Conservation (phyloP, 2,888 invertebrate species). For the Pollenia angustigena region DNA sequence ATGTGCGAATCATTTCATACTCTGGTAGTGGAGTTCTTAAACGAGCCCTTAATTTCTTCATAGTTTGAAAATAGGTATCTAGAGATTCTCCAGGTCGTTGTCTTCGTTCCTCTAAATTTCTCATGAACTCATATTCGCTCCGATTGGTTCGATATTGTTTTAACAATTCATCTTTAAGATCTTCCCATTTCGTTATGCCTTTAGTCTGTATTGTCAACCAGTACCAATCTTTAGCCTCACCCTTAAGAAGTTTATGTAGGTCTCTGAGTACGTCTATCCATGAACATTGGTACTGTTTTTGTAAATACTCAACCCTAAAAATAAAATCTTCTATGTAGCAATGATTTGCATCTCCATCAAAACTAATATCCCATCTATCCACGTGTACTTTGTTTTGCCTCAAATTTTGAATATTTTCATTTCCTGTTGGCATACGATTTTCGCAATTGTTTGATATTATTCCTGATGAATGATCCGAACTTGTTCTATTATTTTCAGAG, state of each 20-base stretch:
- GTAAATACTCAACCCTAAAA: background rate
- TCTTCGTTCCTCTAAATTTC: background rate
- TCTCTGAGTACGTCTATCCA: constrained; percentile 17
- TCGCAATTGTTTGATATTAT: background rate
- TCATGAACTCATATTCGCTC: constrained; percentile 25
- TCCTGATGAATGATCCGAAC: background rate
- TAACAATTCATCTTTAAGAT: constrained; percentile 2
- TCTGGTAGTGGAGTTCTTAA: background rate
- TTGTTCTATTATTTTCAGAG: background rate
- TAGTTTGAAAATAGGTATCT: background rate
- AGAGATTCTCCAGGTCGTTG: background rate
- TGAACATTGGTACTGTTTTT: background rate
- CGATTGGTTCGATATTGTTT: constrained; percentile 18
- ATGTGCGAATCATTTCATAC: constrained; percentile 2
- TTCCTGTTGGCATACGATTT: too few relatives aligned
- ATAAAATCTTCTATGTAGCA: constrained; percentile 18
- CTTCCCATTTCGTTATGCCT: background rate
- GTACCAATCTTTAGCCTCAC: constrained; percentile 15
- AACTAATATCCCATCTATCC: constrained; percentile 13
- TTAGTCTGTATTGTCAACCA: background rate
- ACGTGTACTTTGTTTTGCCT: too few relatives aligned
- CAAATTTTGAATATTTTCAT: too few relatives aligned
- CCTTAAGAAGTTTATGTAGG: constrained; percentile 5
- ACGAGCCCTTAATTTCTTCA: background rate
- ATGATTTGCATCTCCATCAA: too few relatives aligned